Evolutionary conservation across 1,140 invertebrate species (phyloP).

Genomic region (Tetramorium simillimum): DNA sequence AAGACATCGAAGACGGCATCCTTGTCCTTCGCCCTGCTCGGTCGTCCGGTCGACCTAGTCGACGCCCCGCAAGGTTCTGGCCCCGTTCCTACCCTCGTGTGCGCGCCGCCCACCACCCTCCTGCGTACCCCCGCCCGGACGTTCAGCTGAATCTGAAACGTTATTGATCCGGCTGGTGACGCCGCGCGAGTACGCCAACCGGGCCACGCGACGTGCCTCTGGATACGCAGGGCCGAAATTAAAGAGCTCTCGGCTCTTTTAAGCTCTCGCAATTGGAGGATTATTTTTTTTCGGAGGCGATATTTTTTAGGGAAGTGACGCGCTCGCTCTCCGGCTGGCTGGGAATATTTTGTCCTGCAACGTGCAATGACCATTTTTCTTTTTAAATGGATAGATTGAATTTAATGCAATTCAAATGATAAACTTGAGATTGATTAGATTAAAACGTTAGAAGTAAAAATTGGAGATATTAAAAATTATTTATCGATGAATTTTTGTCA

Average conservation of each 20-base stretch:
- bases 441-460: background rate
- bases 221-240: constrained; percentile 22
- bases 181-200: constrained; percentile 64
- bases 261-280: background rate
- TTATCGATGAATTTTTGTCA: background rate
- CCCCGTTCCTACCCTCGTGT: constrained; percentile 40
- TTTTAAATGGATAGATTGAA: background rate
- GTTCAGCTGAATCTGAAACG: constrained; percentile 64
- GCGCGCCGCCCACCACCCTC: constrained; percentile 32
- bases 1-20: background rate
- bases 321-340: background rate
- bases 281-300: background rate
- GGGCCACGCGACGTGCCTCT: constrained; percentile 59
- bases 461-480: background rate
- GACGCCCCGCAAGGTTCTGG: constrained; percentile 36
- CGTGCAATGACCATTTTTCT: background rate
- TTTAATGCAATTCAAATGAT: background rate
- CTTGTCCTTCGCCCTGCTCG: constrained; percentile 18
- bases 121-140: constrained; percentile 52
- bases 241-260: background rate
- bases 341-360: background rate
- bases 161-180: constrained; percentile 69
- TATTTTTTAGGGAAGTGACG: background rate
- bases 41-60: constrained; percentile 15
- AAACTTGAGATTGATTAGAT: background rate